phyloP scores from a whole-genome alignment of 2,888 invertebrate species.

The Scaptomyza polygonia region DNA sequence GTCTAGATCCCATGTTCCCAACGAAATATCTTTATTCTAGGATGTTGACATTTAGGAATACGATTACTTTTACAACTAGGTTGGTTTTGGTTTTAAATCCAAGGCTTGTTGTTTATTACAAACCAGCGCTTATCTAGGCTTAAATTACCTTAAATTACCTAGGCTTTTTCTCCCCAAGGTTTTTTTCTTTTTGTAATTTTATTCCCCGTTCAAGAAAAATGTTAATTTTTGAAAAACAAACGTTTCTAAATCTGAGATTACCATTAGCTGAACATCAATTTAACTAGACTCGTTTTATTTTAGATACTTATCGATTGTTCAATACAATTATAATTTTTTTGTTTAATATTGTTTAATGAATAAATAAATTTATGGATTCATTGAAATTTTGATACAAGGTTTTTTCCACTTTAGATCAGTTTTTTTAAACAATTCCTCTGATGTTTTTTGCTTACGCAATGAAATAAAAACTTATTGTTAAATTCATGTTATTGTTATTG shows the following conservation, averaged over 20 bases:
- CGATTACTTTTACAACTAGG: background rate
- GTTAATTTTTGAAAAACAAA: background rate
- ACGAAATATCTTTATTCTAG: background rate
- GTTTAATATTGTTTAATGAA: background rate
- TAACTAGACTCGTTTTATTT: background rate
- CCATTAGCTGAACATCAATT: background rate
- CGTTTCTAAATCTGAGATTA: background rate
- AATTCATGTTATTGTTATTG: background rate
- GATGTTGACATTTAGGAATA: background rate
- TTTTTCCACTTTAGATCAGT: background rate
- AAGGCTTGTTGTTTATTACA: conserved; percentile 17
- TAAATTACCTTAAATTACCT: conserved; percentile 14
- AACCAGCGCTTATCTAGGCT: background rate
- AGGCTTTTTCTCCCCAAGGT: background rate
- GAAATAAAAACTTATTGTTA: conserved; percentile 9
- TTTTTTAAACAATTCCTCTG: conserved; percentile 2
- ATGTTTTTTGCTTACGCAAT: conserved; percentile 4
- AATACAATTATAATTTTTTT: background rate
- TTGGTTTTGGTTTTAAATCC: conserved; percentile 1
- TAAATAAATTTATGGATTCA: background rate
- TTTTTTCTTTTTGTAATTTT: conserved; percentile 3
- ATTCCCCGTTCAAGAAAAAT: conserved; percentile 1
- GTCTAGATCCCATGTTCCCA: background rate
- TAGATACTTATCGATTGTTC: background rate
- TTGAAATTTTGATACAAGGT: conserved; percentile 3